phyloP scores from a whole-genome alignment of 2,888 invertebrate species.

The Diarsia dahlii region DNA sequence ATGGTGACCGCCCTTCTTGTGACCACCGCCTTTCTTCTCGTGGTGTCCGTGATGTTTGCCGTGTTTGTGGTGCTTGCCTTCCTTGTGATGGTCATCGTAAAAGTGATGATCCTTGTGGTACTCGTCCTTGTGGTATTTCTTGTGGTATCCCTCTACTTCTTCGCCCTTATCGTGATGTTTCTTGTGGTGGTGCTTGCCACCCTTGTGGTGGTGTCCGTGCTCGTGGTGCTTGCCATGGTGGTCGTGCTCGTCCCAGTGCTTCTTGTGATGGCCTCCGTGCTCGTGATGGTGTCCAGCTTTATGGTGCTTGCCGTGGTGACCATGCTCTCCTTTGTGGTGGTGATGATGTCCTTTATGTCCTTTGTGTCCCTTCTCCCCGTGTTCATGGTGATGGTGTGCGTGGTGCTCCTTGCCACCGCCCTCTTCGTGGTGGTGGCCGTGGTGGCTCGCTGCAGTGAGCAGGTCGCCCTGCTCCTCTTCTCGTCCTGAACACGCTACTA shows the following conservation, averaged over 20 bases:
- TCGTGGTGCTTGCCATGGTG: conserved; percentile 95
- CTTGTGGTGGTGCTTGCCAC: conserved; percentile 94
- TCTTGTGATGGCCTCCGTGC: conserved; percentile 95
- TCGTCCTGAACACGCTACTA: conserved; percentile 81
- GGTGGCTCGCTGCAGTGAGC: conserved; percentile 88
- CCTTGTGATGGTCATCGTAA: conserved; percentile 96
- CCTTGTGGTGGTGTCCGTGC: conserved; percentile 94
- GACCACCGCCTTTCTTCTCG: conserved; percentile 94
- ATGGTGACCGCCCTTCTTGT: conserved; percentile 95
- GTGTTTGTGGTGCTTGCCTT: conserved; percentile 95
- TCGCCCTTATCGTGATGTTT: conserved; percentile 96
- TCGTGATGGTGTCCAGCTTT: conserved; percentile 94
- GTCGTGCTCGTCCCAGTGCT: conserved; percentile 94
- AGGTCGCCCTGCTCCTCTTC: conserved; percentile 85
- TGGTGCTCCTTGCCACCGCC: conserved; percentile 93
- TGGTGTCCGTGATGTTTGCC: conserved; percentile 95
- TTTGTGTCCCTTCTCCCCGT: conserved; percentile 94
- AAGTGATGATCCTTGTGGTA: conserved; percentile 97
- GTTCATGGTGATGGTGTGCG: conserved; percentile 92
- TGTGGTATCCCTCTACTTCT: conserved; percentile 95
- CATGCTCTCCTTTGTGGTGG: conserved; percentile 95
- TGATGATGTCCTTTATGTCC: conserved; percentile 94
- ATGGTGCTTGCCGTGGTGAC: conserved; percentile 94
- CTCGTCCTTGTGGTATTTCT: conserved; percentile 96
- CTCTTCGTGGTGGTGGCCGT: conserved; percentile 91